Evolutionary conservation across 2,797 vertebrate genomes (phyloP), one percentile per base, ranked within the genome.

Genomic region (Peromyscus attwateri): DNA sequence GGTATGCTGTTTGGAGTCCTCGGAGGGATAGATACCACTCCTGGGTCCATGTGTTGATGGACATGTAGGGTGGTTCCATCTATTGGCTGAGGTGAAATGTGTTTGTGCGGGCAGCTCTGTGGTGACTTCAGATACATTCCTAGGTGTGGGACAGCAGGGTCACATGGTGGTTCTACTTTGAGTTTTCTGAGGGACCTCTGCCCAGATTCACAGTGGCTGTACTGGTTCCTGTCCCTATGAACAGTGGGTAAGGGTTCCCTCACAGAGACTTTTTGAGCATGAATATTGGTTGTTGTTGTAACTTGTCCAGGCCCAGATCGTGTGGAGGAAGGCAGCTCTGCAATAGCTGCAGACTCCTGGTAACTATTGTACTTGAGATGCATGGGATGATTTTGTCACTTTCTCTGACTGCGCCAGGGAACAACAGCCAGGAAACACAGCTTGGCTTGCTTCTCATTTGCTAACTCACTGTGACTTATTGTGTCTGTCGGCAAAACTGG

Each of bases 371-470:
- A 10, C 60, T 90, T 79, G 91, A 60, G 76, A 95, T 91, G 92
- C 49, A 55, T 27, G n/a, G 89, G 82, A 92, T n/a, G n/a, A 37
- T 90, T 94, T 89, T 89, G 80, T 87, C 83, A 60, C 62, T 64
- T 94, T 94, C 88, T 89, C 94, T 66, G 55, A 94, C 87, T 94
- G 85, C 76, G 75, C 79, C 66, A 85, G 81, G 81, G 87, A 90
- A 87, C 52, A 91, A 92, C 43, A 52, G 52, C 31, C 68, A 93
- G 64, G 89, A 37, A 70, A 66, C 31, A 34, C 46, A 85, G 27
- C 89, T 75, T 94, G 92, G 83, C 80, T 95, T 75, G 13, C 76
- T 92, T 95, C 85, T 94, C 87, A 88, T 96, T 96, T 96, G 80
- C 92, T 95, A 95, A 62, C 85, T 92, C 85, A 60, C 40, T 49